phyloP scores from a whole-genome alignment of 1,140 invertebrate genomes.

The Aricia agestis region DNA sequence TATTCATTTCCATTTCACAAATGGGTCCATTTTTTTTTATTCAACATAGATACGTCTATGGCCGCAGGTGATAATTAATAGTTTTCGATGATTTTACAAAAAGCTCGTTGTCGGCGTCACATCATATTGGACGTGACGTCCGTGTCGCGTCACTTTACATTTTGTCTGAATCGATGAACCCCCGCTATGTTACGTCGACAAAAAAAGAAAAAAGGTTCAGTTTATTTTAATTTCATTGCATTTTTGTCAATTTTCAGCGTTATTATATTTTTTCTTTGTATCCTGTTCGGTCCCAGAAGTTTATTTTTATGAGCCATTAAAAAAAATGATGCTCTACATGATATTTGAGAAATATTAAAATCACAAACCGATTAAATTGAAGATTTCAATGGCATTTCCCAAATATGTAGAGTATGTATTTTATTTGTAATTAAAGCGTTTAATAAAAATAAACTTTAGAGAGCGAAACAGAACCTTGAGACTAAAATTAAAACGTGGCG shows the following conservation, averaged over 20 bases:
- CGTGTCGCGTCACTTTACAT: constrained; percentile 23
- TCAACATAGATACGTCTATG: constrained; percentile 17
- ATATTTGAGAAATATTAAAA: too few relatives aligned
- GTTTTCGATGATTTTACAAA: constrained; percentile 24
- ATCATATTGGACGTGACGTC: constrained; percentile 6
- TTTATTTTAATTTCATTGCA: constrained; percentile 7
- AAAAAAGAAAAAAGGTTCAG: neutral
- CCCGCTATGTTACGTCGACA: constrained; percentile 19
- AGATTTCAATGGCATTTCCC: too few relatives aligned
- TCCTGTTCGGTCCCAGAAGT: neutral
- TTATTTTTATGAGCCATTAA: neutral
- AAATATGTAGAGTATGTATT: too few relatives aligned
- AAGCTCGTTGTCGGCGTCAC: constrained; percentile 25
- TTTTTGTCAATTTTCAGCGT: neutral
- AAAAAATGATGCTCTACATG: neutral
- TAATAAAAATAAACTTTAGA: too few relatives aligned
- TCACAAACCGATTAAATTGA: too few relatives aligned
- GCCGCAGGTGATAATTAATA: constrained; percentile 19
- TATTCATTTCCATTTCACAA: neutral
- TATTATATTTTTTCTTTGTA: too few relatives aligned
- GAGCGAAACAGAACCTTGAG: neutral
- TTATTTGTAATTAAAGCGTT: too few relatives aligned
- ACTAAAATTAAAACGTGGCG: neutral
- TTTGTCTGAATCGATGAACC: constrained; percentile 21
- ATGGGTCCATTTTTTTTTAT: neutral